A percentile compares a stretch with the other conserved stretches of the same genome.
These are phyloP conservation scores for Adineta ricciae DNA, from an alignment of 2,888 invertebrate genomes.

Conservation along the genomic window DNA sequence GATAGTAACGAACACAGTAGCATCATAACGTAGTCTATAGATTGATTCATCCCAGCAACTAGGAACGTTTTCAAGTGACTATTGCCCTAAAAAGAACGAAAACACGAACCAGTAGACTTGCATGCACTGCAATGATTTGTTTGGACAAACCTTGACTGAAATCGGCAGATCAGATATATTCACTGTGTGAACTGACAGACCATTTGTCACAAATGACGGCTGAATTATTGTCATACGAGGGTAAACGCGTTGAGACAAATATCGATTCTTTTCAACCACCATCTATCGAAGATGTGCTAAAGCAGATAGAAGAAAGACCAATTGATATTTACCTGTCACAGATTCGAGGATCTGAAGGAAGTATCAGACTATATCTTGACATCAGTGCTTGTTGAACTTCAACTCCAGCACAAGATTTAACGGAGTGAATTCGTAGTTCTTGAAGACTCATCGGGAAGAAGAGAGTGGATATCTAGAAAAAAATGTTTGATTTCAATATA, in stretches of 20 bases:
- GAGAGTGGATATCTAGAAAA: too few species aligned
- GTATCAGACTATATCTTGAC: slow-evolving; percentile 32
- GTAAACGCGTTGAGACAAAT: slow-evolving; percentile 26
- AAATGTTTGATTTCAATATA: too few species aligned
- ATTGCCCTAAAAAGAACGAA: neutral
- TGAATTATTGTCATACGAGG: slow-evolving; percentile 31
- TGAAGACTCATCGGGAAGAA: neutral
- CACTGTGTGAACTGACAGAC: slow-evolving; percentile 19
- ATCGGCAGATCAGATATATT: neutral
- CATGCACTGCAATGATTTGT: slow-evolving; percentile 10
- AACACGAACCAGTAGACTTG: neutral
- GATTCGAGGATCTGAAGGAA: neutral
- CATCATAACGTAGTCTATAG: slow-evolving; percentile 22
- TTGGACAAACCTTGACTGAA: neutral
- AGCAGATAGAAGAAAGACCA: neutral
- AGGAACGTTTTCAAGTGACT: neutral
- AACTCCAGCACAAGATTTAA: slow-evolving; percentile 35
- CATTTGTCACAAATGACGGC: slow-evolving; percentile 6
- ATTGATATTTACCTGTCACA: slow-evolving; percentile 19
- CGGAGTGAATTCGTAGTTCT: slow-evolving; percentile 34
- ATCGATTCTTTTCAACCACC: slow-evolving; percentile 31
- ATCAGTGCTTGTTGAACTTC: slow-evolving; percentile 24
- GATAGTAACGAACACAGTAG: slow-evolving; percentile 60
- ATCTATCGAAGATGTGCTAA: neutral
- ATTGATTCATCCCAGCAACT: slow-evolving; percentile 26